A percentile compares a stretch with the other conserved stretches of the same genome.
Evolutionary conservation across 2,888 invertebrate species (phyloP).

Genomic region (Kuschelorhynchus macadamiae): DNA sequence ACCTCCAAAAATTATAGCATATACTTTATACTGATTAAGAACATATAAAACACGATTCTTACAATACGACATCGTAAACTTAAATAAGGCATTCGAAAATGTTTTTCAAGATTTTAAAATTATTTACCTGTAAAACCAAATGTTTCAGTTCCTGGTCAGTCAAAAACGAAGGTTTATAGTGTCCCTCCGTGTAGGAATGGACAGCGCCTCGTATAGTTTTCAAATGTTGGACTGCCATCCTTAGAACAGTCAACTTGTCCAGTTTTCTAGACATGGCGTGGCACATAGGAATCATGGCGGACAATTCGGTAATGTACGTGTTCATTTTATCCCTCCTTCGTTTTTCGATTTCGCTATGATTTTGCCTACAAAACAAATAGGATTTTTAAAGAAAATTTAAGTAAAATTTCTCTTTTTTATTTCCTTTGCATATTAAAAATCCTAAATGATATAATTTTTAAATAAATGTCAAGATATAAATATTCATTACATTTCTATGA

Average conservation of each 20-base stretch:
- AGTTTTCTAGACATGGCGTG: constrained; percentile 93
- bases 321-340: constrained; percentile 96
- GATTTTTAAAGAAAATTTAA: no score
- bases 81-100: no score
- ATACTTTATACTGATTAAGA: no score
- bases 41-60: no score
- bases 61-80: no score
- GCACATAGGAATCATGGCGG: constrained; percentile 94
- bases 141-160: constrained; percentile 90
- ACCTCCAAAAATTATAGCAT: no score
- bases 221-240: constrained; percentile 95
- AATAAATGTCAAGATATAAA: no score
- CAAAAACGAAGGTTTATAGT: constrained; percentile 85
- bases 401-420: no score
- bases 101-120: no score
- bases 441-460: no score
- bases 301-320: constrained; percentile 91
- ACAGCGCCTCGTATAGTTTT: constrained; percentile 83
- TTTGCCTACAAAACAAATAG: constrained; percentile 76
- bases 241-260: constrained; percentile 90
- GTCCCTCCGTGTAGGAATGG: constrained; percentile 81
- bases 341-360: constrained; percentile 97
- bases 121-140: constrained; percentile 82
- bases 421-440: no score
- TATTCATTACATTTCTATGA: no score